phyloP scores from a whole-genome alignment of 2,797 vertebrate genomes.

The Geotria australis region DNA sequence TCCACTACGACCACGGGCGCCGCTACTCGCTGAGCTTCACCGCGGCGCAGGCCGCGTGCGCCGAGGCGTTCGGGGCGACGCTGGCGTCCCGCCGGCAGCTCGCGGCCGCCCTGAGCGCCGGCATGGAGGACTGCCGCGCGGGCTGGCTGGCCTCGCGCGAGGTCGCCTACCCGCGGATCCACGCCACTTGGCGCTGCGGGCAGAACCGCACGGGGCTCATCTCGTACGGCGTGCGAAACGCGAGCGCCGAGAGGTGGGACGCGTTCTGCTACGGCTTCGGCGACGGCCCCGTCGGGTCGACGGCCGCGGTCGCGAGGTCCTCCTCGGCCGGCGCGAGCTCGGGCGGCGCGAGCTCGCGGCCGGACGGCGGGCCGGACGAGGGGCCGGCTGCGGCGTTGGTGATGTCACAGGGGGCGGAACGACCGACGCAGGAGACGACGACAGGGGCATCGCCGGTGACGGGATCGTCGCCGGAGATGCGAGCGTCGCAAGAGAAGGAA shows the following conservation, averaged over 20 bases:
- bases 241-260: slow-evolving; percentile 5
- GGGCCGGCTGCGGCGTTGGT: no score
- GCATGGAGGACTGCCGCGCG: slow-evolving; percentile 5
- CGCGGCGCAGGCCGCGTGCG: slow-evolving; percentile 2
- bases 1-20: slow-evolving; percentile 4
- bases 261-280: slow-evolving; percentile 5
- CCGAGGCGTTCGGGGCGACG: slow-evolving; percentile 4
- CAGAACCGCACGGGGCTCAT: slow-evolving; percentile 5
- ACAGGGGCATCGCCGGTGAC: no score
- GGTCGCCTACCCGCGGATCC: slow-evolving; percentile 5
- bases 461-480: no score
- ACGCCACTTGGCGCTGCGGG: slow-evolving; percentile 5
- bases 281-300: neutral
- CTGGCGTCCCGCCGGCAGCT: slow-evolving; percentile 4
- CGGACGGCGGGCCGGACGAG: no score
- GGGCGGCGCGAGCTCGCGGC: no score
- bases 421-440: no score
- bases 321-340: no score
- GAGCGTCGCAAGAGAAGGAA: no score
- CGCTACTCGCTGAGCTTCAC: slow-evolving; percentile 4
- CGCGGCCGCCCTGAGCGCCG: slow-evolving; percentile 1
- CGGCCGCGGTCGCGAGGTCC: no score
- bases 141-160: slow-evolving; percentile 4
- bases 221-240: slow-evolving; percentile 5
- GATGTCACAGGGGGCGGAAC: no score